Evolutionary conservation across 2,888 invertebrate genomes (phyloP).

Genomic region (Malthinus flaveolus): DNA sequence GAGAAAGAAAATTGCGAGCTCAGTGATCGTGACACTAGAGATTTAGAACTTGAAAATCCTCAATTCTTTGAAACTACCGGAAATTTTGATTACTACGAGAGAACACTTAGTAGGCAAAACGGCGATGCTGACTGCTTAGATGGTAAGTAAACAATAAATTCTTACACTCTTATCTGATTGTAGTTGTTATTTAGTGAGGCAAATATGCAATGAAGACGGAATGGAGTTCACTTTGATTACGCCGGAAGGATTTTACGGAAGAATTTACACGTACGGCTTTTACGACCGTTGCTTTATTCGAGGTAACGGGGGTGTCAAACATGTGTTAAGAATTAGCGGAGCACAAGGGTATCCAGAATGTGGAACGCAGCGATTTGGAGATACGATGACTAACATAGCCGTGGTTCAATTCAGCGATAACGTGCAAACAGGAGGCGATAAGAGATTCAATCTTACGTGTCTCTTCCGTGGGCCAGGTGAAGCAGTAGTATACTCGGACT

Average conservation of each 20-base stretch:
- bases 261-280: constrained; percentile 90
- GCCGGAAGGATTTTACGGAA: constrained; percentile 85
- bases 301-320: constrained; percentile 83
- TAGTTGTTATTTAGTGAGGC: constrained; percentile 65
- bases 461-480: constrained; percentile 90
- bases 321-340: constrained; percentile 83
- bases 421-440: constrained; percentile 88
- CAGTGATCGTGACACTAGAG: constrained; percentile 83
- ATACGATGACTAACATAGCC: constrained; percentile 91
- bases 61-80: constrained; percentile 81
- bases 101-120: constrained; percentile 68
- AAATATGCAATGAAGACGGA: constrained; percentile 90
- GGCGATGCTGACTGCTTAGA: constrained; percentile 81
- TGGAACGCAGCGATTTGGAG: constrained; percentile 84
- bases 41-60: constrained; percentile 83
- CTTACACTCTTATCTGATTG: background rate
- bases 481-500: constrained; percentile 90
- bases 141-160: constrained; percentile 60
- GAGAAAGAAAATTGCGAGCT: constrained; percentile 87
- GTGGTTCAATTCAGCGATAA: constrained; percentile 93
- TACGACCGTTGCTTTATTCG: constrained; percentile 91
- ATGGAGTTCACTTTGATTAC: constrained; percentile 91
- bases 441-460: constrained; percentile 91
- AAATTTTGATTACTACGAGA: constrained; percentile 84
- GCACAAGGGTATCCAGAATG: constrained; percentile 93